Evolutionary conservation across 1,140 invertebrate genomes (phyloP).

Genomic region (Chironomus striatipennis): DNA sequence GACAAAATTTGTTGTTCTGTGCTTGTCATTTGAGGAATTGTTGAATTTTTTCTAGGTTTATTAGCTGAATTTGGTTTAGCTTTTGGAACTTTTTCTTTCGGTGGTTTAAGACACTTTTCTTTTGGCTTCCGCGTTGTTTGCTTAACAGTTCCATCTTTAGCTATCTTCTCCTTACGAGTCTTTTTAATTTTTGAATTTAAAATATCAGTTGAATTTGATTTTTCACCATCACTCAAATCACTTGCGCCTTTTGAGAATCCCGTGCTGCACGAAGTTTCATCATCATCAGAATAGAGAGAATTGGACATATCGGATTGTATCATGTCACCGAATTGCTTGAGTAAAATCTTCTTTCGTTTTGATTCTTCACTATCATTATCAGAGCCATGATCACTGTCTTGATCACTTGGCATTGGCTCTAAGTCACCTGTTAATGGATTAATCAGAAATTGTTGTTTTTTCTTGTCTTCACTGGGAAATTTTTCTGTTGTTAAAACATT

Average conservation of each 20-base stretch:
- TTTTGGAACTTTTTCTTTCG: constrained; percentile 36
- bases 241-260: constrained; percentile 32
- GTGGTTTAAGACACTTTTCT: constrained; percentile 40
- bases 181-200: constrained; percentile 36
- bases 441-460: constrained; percentile 66
- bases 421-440: constrained; percentile 80
- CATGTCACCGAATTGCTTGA: constrained; percentile 38
- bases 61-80: constrained; percentile 34
- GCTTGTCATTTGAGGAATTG: background rate
- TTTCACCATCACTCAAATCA: constrained; percentile 50
- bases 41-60: constrained; percentile 36
- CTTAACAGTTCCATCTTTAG: constrained; percentile 31
- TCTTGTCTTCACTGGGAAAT: constrained; percentile 26
- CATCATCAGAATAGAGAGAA: constrained; percentile 48
- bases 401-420: constrained; percentile 66
- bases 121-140: constrained; percentile 38
- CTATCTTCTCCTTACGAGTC: constrained; percentile 45
- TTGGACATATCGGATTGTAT: constrained; percentile 48
- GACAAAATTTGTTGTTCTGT: background rate
- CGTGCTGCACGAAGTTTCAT: constrained; percentile 43
- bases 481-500: constrained; percentile 28
- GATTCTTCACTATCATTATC: constrained; percentile 41
- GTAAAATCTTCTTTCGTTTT: constrained; percentile 32
- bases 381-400: constrained; percentile 39
- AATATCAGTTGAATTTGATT: constrained; percentile 35